Conservation (phyloP, 2,113 vertebrate species). For the Lepidothrix coronata region DNA sequence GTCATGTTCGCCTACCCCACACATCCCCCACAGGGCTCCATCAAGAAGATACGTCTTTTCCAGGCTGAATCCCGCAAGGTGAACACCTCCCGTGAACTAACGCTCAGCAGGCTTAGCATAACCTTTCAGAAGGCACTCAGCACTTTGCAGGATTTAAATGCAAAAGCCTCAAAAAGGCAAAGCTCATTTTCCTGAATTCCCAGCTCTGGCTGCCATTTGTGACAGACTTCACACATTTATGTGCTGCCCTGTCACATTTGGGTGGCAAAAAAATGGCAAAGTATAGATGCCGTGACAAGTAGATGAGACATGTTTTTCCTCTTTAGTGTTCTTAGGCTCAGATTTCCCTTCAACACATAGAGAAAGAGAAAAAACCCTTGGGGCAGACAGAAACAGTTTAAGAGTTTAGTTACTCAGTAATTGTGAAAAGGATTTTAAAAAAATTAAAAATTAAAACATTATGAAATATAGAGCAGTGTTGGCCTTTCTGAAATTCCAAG, state of each 20-base stretch:
- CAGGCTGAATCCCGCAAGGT: slow-evolving; percentile 26
- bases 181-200: slow-evolving; percentile 60
- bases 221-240: slow-evolving; percentile 69
- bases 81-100: not conserved
- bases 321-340: slow-evolving; percentile 58
- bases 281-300: slow-evolving; percentile 67
- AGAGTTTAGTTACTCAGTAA: slow-evolving; percentile 14
- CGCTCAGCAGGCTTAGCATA: not conserved
- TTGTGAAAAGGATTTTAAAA: slow-evolving; percentile 22
- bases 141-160: slow-evolving; percentile 52
- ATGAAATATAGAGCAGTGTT: slow-evolving; percentile 21
- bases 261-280: slow-evolving; percentile 70
- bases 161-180: slow-evolving; percentile 61
- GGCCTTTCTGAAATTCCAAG: not conserved
- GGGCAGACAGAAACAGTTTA: slow-evolving; percentile 57
- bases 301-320: slow-evolving; percentile 65
- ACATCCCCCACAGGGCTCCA: not conserved
- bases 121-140: slow-evolving; percentile 40
- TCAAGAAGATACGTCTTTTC: not conserved
- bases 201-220: slow-evolving; percentile 62
- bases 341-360: slow-evolving; percentile 63
- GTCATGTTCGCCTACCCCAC: not conserved
- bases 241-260: slow-evolving; percentile 65
- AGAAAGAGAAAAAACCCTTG: slow-evolving; percentile 51
- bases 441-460: slow-evolving; percentile 47